Evolutionary conservation across 2,113 vertebrate species (phyloP).

Genomic region (Oreotrochilus melanogaster): DNA sequence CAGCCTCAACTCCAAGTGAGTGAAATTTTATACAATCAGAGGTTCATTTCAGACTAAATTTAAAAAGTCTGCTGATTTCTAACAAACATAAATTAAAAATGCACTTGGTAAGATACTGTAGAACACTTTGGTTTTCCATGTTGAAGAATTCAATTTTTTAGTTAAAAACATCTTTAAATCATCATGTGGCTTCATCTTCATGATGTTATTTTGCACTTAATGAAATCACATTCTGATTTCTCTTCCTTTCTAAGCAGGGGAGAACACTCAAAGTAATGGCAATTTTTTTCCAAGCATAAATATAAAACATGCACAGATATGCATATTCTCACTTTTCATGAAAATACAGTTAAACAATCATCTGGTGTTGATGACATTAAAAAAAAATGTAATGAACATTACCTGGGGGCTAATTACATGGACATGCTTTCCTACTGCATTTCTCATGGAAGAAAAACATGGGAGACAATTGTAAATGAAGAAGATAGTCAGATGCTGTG

Average conservation of each 20-base stretch:
- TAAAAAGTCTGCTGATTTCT: background rate
- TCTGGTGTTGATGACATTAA: background rate
- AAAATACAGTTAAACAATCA: background rate
- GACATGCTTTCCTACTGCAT: background rate
- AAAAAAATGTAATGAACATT: background rate
- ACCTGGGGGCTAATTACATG: background rate
- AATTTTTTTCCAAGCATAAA: background rate
- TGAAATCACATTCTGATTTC: background rate
- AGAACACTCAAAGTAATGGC: background rate
- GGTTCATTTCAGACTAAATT: background rate
- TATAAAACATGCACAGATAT: background rate
- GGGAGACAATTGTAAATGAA: background rate
- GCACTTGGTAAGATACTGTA: background rate
- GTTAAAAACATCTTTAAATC: background rate
- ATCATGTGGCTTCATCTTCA: background rate
- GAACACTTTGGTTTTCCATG: background rate
- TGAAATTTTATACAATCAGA: background rate
- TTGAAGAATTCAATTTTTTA: background rate
- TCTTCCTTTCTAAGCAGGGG: background rate
- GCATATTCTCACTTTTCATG: background rate
- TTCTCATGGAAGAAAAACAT: background rate
- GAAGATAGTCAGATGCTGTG: background rate
- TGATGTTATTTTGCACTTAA: background rate
- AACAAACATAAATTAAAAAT: background rate
- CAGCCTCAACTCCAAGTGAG: slow-evolving; percentile 87